Evolutionary conservation across 2,888 invertebrate species (phyloP).

Genomic region (Drosophila recens): DNA sequence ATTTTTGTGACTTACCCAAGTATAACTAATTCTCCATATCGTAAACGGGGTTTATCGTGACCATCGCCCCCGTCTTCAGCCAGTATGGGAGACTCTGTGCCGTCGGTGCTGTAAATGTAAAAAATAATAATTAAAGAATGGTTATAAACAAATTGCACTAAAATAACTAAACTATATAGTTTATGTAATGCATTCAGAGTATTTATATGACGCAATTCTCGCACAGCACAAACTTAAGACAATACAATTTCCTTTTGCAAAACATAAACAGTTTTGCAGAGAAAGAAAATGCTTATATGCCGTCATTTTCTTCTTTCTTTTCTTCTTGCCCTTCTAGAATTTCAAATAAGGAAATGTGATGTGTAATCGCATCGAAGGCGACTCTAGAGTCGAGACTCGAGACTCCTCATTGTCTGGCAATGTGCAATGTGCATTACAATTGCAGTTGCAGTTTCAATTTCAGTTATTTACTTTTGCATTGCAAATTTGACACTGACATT

Average conservation of each 20-base stretch:
- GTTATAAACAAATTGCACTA: not conserved
- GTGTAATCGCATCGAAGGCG: constrained; percentile 13
- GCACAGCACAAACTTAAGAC: constrained; percentile 39
- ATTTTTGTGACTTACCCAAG: constrained; percentile 90
- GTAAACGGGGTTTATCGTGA: constrained; percentile 93
- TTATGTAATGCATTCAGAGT: not conserved
- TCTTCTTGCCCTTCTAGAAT: constrained; percentile 45
- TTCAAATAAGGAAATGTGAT: constrained; percentile 65
- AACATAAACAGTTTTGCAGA: constrained; percentile 23
- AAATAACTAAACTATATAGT: not conserved
- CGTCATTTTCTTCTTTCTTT: constrained; percentile 24
- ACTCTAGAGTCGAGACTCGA: constrained; percentile 3
- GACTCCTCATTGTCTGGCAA: constrained; percentile 56
- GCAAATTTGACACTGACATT: constrained; percentile 52
- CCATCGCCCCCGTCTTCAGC: constrained; percentile 91
- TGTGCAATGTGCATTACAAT: constrained; percentile 51
- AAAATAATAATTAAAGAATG: not conserved
- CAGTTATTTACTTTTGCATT: constrained; percentile 35
- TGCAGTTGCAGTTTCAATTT: constrained; percentile 26
- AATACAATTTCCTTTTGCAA: constrained; percentile 31
- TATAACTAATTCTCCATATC: constrained; percentile 97
- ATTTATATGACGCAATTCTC: constrained; percentile 38
- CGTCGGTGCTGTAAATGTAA: constrained; percentile 87
- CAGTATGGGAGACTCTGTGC: constrained; percentile 91
- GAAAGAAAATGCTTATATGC: constrained; percentile 65